phyloP scores from a whole-genome alignment of 2,797 vertebrate genomes.

The Lindbergichthys nudifrons region DNA sequence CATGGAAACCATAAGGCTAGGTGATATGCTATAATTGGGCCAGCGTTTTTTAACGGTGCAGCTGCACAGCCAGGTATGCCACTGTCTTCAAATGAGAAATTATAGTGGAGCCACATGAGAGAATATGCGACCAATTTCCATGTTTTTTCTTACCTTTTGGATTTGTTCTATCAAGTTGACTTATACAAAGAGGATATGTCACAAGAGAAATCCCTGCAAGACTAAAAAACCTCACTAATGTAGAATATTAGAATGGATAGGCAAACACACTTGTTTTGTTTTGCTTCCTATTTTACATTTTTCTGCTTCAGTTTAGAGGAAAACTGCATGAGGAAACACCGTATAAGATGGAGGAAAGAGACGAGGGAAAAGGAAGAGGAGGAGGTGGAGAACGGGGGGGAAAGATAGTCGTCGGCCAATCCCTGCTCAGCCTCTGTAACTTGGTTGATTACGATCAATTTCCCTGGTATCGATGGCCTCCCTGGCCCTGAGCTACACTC shows the following conservation, averaged over 20 bases:
- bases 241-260: neutral
- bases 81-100: constrained; percentile 87
- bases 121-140: constrained; percentile 58
- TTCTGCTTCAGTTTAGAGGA: constrained; percentile 38
- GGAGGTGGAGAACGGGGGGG: constrained; percentile 64
- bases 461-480: constrained; percentile 87
- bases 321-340: constrained; percentile 46
- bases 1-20: constrained; percentile 94
- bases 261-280: constrained; percentile 9
- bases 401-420: constrained; percentile 80
- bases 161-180: constrained; percentile 41
- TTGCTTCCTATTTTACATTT: constrained; percentile 45
- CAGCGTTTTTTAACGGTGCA: constrained; percentile 84
- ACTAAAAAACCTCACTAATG: constrained; percentile 6
- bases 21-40: constrained; percentile 92
- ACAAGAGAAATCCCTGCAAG: constrained; percentile 9
- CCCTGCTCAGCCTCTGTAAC: constrained; percentile 85
- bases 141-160: constrained; percentile 36
- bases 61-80: constrained; percentile 87
- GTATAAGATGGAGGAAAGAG: constrained; percentile 67
- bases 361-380: constrained; percentile 41
- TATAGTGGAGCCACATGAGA: constrained; percentile 73
- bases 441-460: constrained; percentile 90
- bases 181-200: constrained; percentile 4
- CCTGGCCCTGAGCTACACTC: constrained; percentile 85